These are phyloP conservation scores for Pseudopodoces humilis DNA, from an alignment of 2,113 vertebrate genomes.

Conservation along the genomic window DNA sequence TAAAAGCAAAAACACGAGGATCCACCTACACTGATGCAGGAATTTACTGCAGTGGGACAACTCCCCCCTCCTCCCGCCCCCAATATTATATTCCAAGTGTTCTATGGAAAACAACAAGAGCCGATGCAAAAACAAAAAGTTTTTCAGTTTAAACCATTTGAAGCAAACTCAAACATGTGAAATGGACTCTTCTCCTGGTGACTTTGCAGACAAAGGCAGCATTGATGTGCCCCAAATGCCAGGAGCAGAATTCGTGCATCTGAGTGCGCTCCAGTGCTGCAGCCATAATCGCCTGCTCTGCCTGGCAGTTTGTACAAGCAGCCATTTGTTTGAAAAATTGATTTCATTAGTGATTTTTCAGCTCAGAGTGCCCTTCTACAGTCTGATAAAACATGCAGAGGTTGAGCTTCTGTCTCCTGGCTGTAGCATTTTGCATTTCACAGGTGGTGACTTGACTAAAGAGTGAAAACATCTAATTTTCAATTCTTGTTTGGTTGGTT, in stretches of 20 bases:
- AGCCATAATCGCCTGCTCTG: background rate
- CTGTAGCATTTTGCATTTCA: conserved; percentile 31
- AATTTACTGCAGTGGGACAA: background rate
- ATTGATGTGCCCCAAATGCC: background rate
- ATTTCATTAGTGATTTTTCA: background rate
- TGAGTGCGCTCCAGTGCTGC: background rate
- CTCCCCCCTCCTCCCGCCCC: too few relatives aligned
- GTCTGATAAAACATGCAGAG: background rate
- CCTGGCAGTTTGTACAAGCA: conserved; percentile 22
- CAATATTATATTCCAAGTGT: background rate
- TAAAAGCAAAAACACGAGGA: background rate
- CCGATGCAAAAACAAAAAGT: background rate
- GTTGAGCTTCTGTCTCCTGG: background rate
- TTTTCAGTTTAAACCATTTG: background rate
- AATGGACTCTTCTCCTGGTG: conserved; percentile 2
- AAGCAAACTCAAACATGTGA: background rate
- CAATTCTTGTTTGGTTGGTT: conserved; percentile 49
- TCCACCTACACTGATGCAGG: background rate
- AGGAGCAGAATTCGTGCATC: background rate
- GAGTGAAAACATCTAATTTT: conserved; percentile 18
- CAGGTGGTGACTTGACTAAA: conserved; percentile 36
- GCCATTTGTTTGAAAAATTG: conserved; percentile 41
- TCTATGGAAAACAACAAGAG: background rate
- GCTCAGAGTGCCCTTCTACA: background rate
- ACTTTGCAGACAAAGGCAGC: conserved; percentile 13